Percentiles rank a stretch among this genome's conserved stretches.
These are phyloP conservation scores for Ariolimax columbianus DNA, from an alignment of 2,888 invertebrate genomes.

Conservation along the genomic window DNA sequence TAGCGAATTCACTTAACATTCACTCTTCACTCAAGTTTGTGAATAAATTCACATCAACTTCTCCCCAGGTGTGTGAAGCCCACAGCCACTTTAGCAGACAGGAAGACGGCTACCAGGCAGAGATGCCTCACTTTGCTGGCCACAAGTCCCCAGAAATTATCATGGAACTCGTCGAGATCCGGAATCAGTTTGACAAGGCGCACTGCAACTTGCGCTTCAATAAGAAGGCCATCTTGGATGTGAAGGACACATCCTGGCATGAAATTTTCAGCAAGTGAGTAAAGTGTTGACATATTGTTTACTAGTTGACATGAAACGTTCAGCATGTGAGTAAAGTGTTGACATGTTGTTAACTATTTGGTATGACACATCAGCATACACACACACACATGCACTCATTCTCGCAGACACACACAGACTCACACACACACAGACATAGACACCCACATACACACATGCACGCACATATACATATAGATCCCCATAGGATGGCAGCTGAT, in stretches of 20 bases:
- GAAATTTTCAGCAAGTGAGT: slow-evolving; percentile 82
- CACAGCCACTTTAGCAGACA: slow-evolving; percentile 91
- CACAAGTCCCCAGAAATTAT: slow-evolving; percentile 81
- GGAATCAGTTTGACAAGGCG: slow-evolving; percentile 85
- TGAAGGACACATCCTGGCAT: slow-evolving; percentile 85
- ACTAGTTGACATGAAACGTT: no score
- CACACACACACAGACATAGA: no score
- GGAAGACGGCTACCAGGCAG: slow-evolving; percentile 84
- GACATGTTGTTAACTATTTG: no score
- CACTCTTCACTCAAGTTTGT: neutral
- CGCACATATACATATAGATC: no score
- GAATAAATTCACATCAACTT: neutral
- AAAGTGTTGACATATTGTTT: no score
- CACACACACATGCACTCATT: no score
- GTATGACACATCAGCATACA: no score
- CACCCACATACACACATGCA: no score
- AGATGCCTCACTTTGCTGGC: slow-evolving; percentile 88
- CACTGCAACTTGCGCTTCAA: slow-evolving; percentile 83
- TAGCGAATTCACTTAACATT: no score
- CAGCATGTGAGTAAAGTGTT: no score
- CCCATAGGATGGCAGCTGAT: no score
- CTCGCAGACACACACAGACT: no score
- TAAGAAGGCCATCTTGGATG: slow-evolving; percentile 81
- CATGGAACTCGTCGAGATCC: slow-evolving; percentile 81
- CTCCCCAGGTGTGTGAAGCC: slow-evolving; percentile 87